A percentile compares a stretch with the other conserved stretches of the same genome.
Conservation (phyloP, 2,888 invertebrate species). For the Lamellibrachia satsuma region DNA sequence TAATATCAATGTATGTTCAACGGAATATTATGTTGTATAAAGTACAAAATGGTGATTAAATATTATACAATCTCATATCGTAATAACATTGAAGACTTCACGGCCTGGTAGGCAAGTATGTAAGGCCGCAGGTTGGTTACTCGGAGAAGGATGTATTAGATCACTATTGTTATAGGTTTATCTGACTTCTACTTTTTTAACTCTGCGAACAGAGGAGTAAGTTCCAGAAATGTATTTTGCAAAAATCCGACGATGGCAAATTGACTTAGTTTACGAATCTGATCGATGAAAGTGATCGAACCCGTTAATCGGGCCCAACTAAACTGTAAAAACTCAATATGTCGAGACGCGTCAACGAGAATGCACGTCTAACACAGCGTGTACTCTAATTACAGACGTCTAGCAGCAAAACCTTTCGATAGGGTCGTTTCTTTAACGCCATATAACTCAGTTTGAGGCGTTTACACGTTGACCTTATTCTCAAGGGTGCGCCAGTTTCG, state of each 20-base stretch:
- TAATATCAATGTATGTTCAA: neutral
- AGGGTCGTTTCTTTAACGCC: neutral
- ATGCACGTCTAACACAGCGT: neutral
- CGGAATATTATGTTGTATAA: too few species aligned
- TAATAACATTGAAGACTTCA: neutral
- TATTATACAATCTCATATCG: neutral
- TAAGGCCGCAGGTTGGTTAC: neutral
- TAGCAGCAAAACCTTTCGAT: neutral
- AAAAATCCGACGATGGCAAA: neutral
- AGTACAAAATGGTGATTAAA: neutral
- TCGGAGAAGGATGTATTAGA: neutral
- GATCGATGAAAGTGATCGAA: conserved; percentile 5
- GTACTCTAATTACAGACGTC: neutral
- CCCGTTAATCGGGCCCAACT: conserved; percentile 8
- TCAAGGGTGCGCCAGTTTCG: neutral
- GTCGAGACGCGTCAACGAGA: neutral
- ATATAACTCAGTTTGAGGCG: neutral
- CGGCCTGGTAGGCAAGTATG: neutral
- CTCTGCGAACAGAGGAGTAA: neutral
- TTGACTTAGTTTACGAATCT: conserved; percentile 1
- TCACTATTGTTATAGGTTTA: neutral
- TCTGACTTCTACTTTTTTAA: neutral
- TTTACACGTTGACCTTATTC: neutral
- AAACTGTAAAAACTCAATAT: neutral
- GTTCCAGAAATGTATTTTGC: neutral